These are phyloP conservation scores for Papilio elwesi DNA, from an alignment of 2,888 invertebrate species.

Conservation along the genomic window DNA sequence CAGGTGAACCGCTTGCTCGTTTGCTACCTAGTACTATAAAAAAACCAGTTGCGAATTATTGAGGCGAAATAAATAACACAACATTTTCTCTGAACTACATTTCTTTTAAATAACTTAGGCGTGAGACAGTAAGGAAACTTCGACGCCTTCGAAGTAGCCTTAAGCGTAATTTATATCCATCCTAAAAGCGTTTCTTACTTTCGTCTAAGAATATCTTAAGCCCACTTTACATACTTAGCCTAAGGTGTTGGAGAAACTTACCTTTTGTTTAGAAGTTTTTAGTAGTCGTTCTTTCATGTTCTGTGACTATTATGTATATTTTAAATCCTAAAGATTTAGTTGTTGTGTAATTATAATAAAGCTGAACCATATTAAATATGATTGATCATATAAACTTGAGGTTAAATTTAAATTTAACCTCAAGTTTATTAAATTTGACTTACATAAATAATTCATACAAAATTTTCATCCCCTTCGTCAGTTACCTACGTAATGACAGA, in stretches of 20 bases:
- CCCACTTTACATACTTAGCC: slow-evolving; percentile 6
- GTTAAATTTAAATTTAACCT: too few relatives aligned
- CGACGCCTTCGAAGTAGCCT: background rate
- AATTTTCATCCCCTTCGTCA: too few relatives aligned
- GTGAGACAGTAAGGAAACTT: background rate
- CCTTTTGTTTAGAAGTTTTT: background rate
- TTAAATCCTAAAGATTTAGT: too few relatives aligned
- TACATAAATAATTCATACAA: too few relatives aligned
- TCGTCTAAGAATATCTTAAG: background rate
- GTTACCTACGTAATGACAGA: too few relatives aligned
- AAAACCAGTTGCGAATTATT: too few relatives aligned
- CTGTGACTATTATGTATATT: background rate
- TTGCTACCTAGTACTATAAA: too few relatives aligned
- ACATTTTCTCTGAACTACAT: background rate
- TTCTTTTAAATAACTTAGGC: background rate
- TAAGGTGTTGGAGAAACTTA: background rate
- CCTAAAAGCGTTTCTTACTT: slow-evolving; percentile 10
- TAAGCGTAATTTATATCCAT: background rate
- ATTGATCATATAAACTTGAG: too few relatives aligned
- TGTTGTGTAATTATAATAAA: too few relatives aligned
- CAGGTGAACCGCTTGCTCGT: too few relatives aligned
- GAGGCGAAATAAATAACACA: background rate
- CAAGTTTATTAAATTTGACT: too few relatives aligned
- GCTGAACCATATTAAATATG: too few relatives aligned
- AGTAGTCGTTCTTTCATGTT: background rate